Conservation (phyloP, 2,797 vertebrate genomes). For the Pseudomugil tenellus region DNA sequence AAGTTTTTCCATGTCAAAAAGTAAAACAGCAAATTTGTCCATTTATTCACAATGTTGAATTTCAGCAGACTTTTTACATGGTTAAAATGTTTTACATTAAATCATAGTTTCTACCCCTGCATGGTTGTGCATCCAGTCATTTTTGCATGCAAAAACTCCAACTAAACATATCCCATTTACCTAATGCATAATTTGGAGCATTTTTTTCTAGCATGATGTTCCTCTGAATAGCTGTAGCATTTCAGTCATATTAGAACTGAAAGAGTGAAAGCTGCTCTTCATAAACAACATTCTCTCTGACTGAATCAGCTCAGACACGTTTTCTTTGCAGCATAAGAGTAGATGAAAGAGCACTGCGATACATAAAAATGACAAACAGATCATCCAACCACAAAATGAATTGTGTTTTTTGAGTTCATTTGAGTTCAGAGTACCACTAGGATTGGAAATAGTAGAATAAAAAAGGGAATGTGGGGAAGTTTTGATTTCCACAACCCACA, state of each 20-base stretch:
- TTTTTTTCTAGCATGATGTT: neutral
- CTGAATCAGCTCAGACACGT: slow-evolving; percentile 37
- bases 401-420: slow-evolving; percentile 48
- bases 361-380: slow-evolving; percentile 40
- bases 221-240: neutral
- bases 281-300: slow-evolving; percentile 34
- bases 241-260: slow-evolving; percentile 18
- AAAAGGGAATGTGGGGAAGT: neutral
- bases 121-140: neutral
- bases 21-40: too few species aligned
- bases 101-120: neutral
- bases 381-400: slow-evolving; percentile 35
- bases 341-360: slow-evolving; percentile 40
- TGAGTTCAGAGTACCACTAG: slow-evolving; percentile 27
- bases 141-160: neutral
- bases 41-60: too few species aligned
- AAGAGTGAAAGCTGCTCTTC: slow-evolving; percentile 32
- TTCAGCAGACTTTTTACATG: too few species aligned
- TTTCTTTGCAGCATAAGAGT: slow-evolving; percentile 38
- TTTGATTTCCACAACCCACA: slow-evolving; percentile 17
- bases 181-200: neutral
- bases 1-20: too few species aligned
- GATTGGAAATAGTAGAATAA: slow-evolving; percentile 10
- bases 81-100: neutral
- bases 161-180: neutral